Evolutionary conservation across 1,140 invertebrate genomes (phyloP).

Genomic region (Bilobella aurantiaca): DNA sequence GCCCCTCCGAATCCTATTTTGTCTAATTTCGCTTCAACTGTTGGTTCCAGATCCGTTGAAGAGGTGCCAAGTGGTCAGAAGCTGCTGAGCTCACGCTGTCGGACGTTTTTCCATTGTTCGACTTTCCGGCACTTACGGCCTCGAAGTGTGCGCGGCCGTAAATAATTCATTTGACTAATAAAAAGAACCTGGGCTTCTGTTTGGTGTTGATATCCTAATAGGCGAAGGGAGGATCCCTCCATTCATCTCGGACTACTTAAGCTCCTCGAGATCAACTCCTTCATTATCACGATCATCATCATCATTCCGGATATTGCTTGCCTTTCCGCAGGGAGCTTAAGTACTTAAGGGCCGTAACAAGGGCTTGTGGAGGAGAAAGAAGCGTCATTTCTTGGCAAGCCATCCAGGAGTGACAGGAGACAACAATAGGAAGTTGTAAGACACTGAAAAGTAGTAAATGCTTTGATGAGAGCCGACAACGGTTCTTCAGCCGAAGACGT

Average conservation of each 20-base stretch:
- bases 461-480: no score
- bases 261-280: background rate
- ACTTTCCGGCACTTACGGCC: no score
- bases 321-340: background rate
- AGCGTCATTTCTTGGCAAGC: background rate
- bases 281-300: background rate
- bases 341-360: background rate
- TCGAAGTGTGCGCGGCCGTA: background rate
- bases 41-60: background rate
- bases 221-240: background rate
- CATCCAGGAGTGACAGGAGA: background rate
- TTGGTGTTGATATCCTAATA: background rate
- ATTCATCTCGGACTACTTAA: background rate
- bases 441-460: no score
- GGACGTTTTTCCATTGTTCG: background rate
- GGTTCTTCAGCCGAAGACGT: no score
- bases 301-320: no score
- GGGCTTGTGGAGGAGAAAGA: background rate
- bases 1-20: no score
- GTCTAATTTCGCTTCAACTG: background rate
- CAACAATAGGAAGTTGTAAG: no score
- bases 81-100: background rate
- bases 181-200: background rate
- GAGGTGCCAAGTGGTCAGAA: background rate
- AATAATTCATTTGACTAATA: background rate